Base-by-base conservation (phyloP, 2,888 invertebrate species). In the Drosophila helvetica region DNA sequence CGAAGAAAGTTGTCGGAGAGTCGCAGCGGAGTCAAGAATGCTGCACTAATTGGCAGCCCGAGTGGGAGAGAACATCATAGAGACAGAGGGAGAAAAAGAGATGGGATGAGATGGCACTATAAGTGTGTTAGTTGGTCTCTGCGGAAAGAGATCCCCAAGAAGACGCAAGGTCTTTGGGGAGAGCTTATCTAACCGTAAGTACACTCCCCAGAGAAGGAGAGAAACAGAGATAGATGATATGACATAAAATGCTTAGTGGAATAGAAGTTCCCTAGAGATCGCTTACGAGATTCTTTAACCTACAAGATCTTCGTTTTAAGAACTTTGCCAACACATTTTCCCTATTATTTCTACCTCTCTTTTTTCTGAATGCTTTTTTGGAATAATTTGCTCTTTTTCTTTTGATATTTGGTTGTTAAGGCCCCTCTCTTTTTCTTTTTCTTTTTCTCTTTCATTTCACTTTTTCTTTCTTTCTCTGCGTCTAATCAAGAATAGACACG, bases 1-100 rank as follows among this genome's bases (percentile, higher is more conserved):
- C 25, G 57, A 64, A 71, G 71, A 71, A 71, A 71, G 71, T 71
- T 64, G 64, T 50, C 38, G 22, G 22, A 18, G 38, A 38, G 30
- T 18, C 46, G 55, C 38, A 38, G 38, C 22, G 55, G 15, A 38
- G 38, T 30, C 25, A 53, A 71, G 63, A 71, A 71, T 63, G 72
- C 47, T 57, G 63, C 71, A 71, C 63, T 18, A 53, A 58, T 56
- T 64, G 53, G 53, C 10, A 10, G 25, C 12, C 15, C 6, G 15
- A 38, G 38, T 38, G 38, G 42, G 25, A 55, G 45, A 17, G 45
- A 55, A 43, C n/a, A 54, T 38, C 38, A 27, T 12, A 22, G 54
- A 38, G 30, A 43, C 22, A 12, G 22, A 50, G 1, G 17, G 43
- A n/a, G 1, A 33, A n/a, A 22, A 46, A 22, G 42, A 22, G 10